Percentiles rank a stretch among this genome's conserved stretches.
phyloP scores from a whole-genome alignment of 2,888 invertebrate species.

The Orchesellides sinensis region DNA sequence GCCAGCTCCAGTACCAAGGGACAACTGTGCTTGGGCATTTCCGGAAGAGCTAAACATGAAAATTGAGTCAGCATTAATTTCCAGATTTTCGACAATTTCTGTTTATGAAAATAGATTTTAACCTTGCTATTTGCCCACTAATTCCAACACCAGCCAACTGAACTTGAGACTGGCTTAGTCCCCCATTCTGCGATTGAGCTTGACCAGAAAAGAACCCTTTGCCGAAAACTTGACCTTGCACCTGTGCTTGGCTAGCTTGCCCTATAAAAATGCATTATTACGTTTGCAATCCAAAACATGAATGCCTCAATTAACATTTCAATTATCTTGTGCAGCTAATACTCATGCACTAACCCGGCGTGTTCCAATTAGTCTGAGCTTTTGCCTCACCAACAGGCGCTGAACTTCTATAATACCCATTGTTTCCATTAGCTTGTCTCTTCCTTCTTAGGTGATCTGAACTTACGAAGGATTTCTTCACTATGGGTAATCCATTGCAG shows the following conservation, averaged over 20 bases:
- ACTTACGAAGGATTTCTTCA: background rate
- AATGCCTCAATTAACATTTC: background rate
- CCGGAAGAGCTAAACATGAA: constrained; percentile 63
- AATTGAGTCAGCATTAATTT: too few species aligned
- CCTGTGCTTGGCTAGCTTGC: constrained; percentile 60
- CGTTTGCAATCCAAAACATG: too few species aligned
- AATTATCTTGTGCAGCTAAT: background rate
- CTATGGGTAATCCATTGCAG: constrained; percentile 43
- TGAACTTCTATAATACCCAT: constrained; percentile 26
- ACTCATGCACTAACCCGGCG: constrained; percentile 2
- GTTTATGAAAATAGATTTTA: background rate
- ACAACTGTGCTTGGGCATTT: constrained; percentile 63
- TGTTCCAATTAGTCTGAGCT: constrained; percentile 15
- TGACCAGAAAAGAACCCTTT: constrained; percentile 68
- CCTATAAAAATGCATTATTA: too few species aligned
- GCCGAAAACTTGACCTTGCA: constrained; percentile 67
- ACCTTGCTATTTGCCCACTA: constrained; percentile 62
- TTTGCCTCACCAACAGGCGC: background rate
- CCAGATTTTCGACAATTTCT: background rate
- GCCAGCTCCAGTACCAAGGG: constrained; percentile 44
- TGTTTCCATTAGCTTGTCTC: constrained; percentile 15
- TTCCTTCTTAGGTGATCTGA: constrained; percentile 6
- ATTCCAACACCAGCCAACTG: constrained; percentile 65
- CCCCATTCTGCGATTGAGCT: constrained; percentile 62
- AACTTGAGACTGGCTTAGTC: constrained; percentile 67